phyloP scores from a whole-genome alignment of 1,140 invertebrate species.

The Palaemon carinicauda region DNA sequence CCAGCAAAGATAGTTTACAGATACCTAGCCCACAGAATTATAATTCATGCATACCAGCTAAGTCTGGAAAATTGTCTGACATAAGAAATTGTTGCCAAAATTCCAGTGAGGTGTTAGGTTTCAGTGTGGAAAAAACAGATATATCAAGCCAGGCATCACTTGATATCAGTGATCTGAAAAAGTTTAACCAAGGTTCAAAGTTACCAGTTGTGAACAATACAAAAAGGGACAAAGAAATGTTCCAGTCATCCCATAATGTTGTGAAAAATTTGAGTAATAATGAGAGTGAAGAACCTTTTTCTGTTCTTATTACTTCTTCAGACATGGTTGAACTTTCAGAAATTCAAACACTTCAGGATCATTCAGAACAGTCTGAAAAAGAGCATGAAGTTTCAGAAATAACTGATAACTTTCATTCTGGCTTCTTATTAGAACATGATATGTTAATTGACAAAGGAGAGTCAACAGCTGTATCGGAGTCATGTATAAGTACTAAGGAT shows the following conservation, averaged over 20 bases:
- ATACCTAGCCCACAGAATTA: too few species aligned
- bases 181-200: too few species aligned
- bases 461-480: background rate
- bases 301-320: conserved; percentile 25
- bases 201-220: too few species aligned
- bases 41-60: too few species aligned
- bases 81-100: too few species aligned
- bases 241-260: background rate
- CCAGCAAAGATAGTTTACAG: too few species aligned
- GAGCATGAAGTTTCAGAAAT: background rate
- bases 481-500: background rate
- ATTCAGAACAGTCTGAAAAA: background rate
- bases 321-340: conserved; percentile 30
- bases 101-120: too few species aligned
- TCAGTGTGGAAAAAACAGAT: too few species aligned
- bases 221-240: background rate
- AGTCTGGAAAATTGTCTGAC: too few species aligned
- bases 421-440: conserved; percentile 32
- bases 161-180: too few species aligned
- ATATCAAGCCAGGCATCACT: too few species aligned
- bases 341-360: background rate
- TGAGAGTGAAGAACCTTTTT: background rate
- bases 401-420: background rate
- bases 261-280: background rate
- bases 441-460: conserved; percentile 28